Evolutionary conservation across 2,888 invertebrate species (phyloP), one percentile per base, ranked within the genome.

Genomic region (Corythucha ciliata): DNA sequence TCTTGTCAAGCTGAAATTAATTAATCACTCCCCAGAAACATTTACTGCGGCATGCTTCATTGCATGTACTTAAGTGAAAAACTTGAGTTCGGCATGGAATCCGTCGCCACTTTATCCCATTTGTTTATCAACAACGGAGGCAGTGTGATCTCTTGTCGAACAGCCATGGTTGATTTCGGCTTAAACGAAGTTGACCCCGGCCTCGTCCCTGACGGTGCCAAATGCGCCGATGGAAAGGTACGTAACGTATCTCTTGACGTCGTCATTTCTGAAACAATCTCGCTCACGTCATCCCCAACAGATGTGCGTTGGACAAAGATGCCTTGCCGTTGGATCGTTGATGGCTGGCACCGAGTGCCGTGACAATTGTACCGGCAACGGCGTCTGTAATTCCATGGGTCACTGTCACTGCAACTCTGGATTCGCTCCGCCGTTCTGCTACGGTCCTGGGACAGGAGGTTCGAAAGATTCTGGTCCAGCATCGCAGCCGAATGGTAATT

Each of bases 401-500:
- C 83, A 94, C 65, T 98, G 98, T 63, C 97, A 98, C 69, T 98
- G 97, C 69, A 79, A 85, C 62, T 71, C 77, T 1, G 96, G 96
- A 0, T 97, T 82, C 68, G 83, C 83, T 0, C 92, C 94, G 1
- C 89, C 92, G 0, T 72, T 79, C 48, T 97, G 97, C 67, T 79
- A 80, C 54, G 72, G 79, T 59, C 84, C 89, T 0, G 97, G 97
- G 1, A 75, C 80, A 7, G 96, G 97, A 0, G 94, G 94, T 3
- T 92, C 92, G 2, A 67, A 76, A 48, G 90, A 92, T 66, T 91
- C 91, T 57, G 93, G 93, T 0, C 93, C 93, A 0, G 86, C 90
- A 14, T 77, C 81, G 12, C 84, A 90, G 72, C 87, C 88, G 14
- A 81, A 80, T 61, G 78, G 90, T 90, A 71, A 74, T 26, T 63